Conservation (phyloP, 2,113 vertebrate genomes). For the Prietella phreatophila region DNA sequence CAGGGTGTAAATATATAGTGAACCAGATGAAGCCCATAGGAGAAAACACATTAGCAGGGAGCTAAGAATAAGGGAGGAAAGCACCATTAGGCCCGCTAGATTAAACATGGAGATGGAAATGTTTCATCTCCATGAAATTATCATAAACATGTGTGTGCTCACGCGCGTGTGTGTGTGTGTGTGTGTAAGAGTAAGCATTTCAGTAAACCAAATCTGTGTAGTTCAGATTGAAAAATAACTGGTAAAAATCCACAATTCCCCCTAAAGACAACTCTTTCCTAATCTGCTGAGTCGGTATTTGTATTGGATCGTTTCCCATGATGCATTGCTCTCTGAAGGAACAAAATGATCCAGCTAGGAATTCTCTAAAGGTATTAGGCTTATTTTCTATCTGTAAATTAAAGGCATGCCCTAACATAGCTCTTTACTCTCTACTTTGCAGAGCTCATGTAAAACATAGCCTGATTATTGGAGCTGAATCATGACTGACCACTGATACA, state of each 20-base stretch:
- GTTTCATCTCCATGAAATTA: constrained; percentile 18
- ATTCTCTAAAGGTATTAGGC: constrained; percentile 21
- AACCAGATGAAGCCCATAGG: constrained; percentile 58
- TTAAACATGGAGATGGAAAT: constrained; percentile 34
- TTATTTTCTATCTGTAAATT: constrained; percentile 18
- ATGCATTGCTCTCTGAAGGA: constrained; percentile 2
- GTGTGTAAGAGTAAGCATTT: not conserved
- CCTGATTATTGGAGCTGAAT: not conserved
- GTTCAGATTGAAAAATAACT: not conserved
- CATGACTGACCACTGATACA: not conserved
- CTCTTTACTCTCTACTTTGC: not conserved
- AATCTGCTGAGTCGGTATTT: not conserved
- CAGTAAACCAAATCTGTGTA: not conserved
- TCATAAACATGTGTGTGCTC: not conserved
- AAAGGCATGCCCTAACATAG: constrained; percentile 9
- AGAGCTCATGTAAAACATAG: constrained; percentile 6
- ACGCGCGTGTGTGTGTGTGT: not conserved
- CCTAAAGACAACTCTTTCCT: not conserved
- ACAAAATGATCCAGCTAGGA: constrained; percentile 10
- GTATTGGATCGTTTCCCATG: constrained; percentile 23
- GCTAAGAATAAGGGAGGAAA: constrained; percentile 14
- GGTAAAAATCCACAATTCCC: not conserved
- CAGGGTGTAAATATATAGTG: constrained; percentile 65
- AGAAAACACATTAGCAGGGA: constrained; percentile 34
- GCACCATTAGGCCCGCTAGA: constrained; percentile 43